These are phyloP conservation scores for Leuciscus idus DNA, from an alignment of 2,113 vertebrate species.

Conservation along the genomic window DNA sequence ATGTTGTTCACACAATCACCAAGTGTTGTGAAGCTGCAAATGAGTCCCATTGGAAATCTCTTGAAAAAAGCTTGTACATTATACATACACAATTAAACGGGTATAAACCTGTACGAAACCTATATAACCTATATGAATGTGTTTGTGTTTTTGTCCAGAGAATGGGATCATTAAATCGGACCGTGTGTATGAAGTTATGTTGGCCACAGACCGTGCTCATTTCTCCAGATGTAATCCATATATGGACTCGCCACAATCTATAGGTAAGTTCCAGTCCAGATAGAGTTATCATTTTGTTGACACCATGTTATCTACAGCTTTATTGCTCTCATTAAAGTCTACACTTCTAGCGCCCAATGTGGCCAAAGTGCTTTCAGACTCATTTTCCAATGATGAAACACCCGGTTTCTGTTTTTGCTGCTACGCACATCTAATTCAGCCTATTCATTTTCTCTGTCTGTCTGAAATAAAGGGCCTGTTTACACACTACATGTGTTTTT, in stretches of 20 bases:
- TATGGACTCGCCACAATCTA: slow-evolving; percentile 98
- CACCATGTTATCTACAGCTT: background rate
- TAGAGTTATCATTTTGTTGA: background rate
- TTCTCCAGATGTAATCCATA: slow-evolving; percentile 98
- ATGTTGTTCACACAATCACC: background rate
- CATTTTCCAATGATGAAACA: background rate
- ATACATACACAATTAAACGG: background rate
- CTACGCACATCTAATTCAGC: background rate
- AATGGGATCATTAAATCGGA: slow-evolving; percentile 99
- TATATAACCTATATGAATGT: background rate
- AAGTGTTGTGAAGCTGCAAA: background rate
- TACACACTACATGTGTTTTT: no score
- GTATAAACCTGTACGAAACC: background rate
- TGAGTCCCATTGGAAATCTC: background rate
- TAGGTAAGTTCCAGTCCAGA: slow-evolving; percentile 81
- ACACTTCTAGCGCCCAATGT: background rate
- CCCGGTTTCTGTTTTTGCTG: background rate
- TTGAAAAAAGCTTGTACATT: background rate
- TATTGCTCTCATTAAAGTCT: background rate
- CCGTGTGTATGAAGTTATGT: slow-evolving; percentile 97
- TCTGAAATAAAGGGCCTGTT: background rate
- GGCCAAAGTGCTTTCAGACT: background rate
- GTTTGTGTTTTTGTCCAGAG: slow-evolving; percentile 76
- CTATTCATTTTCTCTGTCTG: background rate
- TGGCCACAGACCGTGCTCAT: slow-evolving; percentile 92